These are phyloP conservation scores for Drosophila lowei DNA, from an alignment of 1,140 invertebrate species.

Conservation along the genomic window DNA sequence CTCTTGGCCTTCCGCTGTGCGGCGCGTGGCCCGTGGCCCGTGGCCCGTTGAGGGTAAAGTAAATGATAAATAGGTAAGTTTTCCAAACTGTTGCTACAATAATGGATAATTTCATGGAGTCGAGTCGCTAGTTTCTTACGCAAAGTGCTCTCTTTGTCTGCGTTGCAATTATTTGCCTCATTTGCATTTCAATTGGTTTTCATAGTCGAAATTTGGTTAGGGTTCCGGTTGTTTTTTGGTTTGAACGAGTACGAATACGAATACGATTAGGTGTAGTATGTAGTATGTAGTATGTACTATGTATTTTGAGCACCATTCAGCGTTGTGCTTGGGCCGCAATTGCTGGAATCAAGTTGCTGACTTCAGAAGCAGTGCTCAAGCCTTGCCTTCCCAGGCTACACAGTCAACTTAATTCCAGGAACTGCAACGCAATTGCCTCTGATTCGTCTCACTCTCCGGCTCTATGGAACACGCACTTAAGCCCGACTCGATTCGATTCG, in stretches of 20 bases:
- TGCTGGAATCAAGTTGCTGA: slow-evolving; percentile 84
- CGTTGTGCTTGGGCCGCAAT: slow-evolving; percentile 72
- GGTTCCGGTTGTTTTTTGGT: slow-evolving; percentile 11
- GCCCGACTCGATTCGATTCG: too few relatives aligned
- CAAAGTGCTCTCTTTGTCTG: slow-evolving; percentile 33
- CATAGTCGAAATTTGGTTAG: slow-evolving; percentile 34
- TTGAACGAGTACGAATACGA: neutral
- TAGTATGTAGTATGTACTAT: too few relatives aligned
- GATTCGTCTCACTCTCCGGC: slow-evolving; percentile 16
- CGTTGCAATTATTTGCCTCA: slow-evolving; percentile 6
- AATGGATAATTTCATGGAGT: slow-evolving; percentile 5
- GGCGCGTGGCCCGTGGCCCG: slow-evolving; percentile 1
- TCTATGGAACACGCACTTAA: neutral
- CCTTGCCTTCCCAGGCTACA: slow-evolving; percentile 76
- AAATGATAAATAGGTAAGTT: slow-evolving; percentile 40
- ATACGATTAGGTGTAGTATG: slow-evolving; percentile 1
- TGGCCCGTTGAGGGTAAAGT: slow-evolving; percentile 25
- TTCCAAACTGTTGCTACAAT: slow-evolving; percentile 19
- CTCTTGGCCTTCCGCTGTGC: slow-evolving; percentile 16
- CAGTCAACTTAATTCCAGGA: slow-evolving; percentile 83
- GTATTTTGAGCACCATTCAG: slow-evolving; percentile 19
- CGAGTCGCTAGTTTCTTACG: too few relatives aligned
- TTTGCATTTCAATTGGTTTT: slow-evolving; percentile 24
- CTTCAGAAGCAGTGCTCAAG: slow-evolving; percentile 76
- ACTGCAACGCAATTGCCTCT: slow-evolving; percentile 72